Conservation (phyloP, 2,888 invertebrate genomes). For the Cinara cedri region DNA sequence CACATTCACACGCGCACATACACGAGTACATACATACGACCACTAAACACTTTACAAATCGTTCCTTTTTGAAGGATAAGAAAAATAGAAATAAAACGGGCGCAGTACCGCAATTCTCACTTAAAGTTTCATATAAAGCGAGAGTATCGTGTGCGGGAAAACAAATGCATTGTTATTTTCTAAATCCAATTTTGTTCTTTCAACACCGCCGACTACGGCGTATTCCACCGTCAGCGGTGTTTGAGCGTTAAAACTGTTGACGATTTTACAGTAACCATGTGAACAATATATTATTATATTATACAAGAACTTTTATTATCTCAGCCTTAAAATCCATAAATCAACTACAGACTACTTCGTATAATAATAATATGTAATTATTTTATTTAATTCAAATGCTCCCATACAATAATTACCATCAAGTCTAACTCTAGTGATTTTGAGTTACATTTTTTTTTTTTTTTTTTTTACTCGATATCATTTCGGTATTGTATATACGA, state of each 20-base stretch:
- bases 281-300: too few species aligned
- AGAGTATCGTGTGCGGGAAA: background rate
- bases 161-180: constrained; percentile 16
- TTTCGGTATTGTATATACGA: too few species aligned
- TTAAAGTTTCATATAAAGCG: background rate
- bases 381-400: constrained; percentile 25
- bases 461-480: too few species aligned
- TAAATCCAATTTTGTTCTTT: background rate
- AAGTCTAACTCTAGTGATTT: background rate
- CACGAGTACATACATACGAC: too few species aligned
- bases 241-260: background rate
- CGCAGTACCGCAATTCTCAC: background rate
- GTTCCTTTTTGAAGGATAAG: constrained; percentile 24
- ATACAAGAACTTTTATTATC: too few species aligned
- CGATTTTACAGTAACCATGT: background rate
- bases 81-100: background rate
- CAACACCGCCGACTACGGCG: background rate
- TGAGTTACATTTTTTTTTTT: constrained; percentile 13
- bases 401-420: background rate
- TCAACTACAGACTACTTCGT: too few species aligned
- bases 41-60: constrained; percentile 19
- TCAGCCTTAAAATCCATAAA: too few species aligned
- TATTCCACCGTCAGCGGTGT: background rate
- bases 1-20: too few species aligned
- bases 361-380: background rate